Evolutionary conservation across 2,113 vertebrate species (phyloP), one percentile per base, ranked within the genome.

Genomic region (Microcebus lehilahytsara): DNA sequence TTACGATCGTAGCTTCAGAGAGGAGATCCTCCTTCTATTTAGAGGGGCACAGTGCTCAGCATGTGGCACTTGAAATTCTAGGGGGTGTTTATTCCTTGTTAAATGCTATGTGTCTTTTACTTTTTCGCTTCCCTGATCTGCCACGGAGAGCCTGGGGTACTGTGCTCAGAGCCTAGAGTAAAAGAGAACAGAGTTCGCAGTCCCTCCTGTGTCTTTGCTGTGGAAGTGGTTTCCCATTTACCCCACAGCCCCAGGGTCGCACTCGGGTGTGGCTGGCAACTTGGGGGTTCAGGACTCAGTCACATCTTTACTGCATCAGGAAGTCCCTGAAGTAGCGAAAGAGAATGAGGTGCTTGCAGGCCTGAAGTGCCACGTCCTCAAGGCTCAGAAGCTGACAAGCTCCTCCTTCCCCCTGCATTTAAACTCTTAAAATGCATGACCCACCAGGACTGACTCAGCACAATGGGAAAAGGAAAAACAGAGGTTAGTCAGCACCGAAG

Each of bases 381-480:
- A 72, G 11, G 6, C 71, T 90, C 60, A 60, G 89, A 89, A 62
- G 17, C 32, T n/a, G 67, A 64, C 30, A 60, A 20, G 25, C 11
- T 40, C 46, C 9, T 80, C 46, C 75, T 80, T 84, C n/a, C 40
- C 85, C 53, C 60, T 81, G 27, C 64, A 71, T 66, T 53, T 62
- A 53, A 80, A 25, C 66, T 22, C 16, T 11, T 71, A 27, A 84
- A 71, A 77, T 12, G 20, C 81, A 72, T 1, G 9, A 16, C 46
- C 40, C 40, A n/a, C 62, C 20, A 20, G 49, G 66, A 77, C 78
- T 78, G 86, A 96, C 75, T 87, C 64, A 71, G 66, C 53, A 27
- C 42, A 80, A 30, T 0, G 46, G 34, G 62, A 34, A 58, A 84
- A 60, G n/a, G 60, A 93, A 67, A 85, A 91, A 42, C 0, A 4